Percentiles rank a stretch among this genome's conserved stretches.
phyloP scores from a whole-genome alignment of 2,113 vertebrate species.

The Ceyx cyanopectus region DNA sequence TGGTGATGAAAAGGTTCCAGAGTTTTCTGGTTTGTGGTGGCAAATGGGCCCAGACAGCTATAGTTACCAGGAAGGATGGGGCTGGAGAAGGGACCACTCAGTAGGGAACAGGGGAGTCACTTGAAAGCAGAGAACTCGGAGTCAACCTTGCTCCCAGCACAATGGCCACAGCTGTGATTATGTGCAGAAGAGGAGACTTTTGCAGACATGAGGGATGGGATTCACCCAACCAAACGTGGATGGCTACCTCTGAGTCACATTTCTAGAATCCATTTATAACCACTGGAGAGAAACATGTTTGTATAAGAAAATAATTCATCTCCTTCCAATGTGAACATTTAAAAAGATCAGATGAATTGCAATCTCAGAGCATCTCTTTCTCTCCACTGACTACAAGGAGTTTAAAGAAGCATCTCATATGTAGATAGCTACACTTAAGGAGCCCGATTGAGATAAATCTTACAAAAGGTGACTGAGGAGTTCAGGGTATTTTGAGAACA shows the following conservation, averaged over 20 bases:
- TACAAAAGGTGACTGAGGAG: not conserved
- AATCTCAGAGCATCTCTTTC: not conserved
- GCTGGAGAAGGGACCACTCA: not conserved
- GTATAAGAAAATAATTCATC: not conserved
- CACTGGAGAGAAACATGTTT: not conserved
- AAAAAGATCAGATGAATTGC: not conserved
- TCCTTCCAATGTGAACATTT: not conserved
- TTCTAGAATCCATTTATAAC: not conserved
- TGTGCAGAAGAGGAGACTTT: not conserved
- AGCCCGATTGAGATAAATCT: not conserved
- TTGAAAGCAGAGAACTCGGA: not conserved
- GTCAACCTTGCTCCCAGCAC: not conserved
- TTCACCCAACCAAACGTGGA: not conserved
- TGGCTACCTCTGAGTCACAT: not conserved
- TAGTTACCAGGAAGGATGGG: not conserved
- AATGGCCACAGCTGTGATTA: not conserved
- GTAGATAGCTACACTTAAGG: not conserved
- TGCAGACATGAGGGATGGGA: not conserved
- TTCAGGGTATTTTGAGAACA: not conserved
- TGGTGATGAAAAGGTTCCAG: not conserved
- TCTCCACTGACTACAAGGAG: not conserved
- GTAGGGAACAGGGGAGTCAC: not conserved
- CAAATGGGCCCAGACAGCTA: not conserved
- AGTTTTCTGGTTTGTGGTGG: not conserved
- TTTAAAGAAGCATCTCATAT: not conserved